Evolutionary conservation across 2,797 vertebrate species (phyloP).

Genomic region (Onychomys arenicola): DNA sequence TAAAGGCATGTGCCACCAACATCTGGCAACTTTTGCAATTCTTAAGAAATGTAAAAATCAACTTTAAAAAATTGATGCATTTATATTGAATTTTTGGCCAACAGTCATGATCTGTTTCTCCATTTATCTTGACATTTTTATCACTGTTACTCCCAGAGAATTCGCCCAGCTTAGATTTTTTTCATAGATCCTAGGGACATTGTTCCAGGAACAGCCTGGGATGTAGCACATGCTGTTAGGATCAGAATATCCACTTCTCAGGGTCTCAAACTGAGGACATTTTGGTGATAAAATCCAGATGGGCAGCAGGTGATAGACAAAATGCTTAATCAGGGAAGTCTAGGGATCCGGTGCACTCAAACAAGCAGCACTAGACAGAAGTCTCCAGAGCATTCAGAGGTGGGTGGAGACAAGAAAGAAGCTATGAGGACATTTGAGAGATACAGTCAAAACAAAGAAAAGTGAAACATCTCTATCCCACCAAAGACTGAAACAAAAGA

Average conservation of each 20-base stretch:
- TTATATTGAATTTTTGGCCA: background rate
- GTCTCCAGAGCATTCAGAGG: background rate
- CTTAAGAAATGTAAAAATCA: slow-evolving; percentile 6
- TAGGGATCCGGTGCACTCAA: background rate
- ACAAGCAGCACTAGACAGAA: background rate
- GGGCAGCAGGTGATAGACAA: background rate
- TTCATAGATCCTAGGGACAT: background rate
- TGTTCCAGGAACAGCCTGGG: background rate
- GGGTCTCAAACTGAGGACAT: background rate
- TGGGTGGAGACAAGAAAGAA: background rate
- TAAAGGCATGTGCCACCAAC: background rate
- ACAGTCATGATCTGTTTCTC: background rate
- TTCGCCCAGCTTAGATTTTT: background rate
- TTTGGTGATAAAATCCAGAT: slow-evolving; percentile 11
- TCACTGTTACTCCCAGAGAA: background rate
- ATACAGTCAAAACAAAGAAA: background rate
- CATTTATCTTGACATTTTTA: background rate
- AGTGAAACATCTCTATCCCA: background rate
- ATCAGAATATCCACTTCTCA: slow-evolving; percentile 21
- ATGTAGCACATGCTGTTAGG: background rate
- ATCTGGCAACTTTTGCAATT: background rate
- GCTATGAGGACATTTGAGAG: background rate
- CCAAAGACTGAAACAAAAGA: slow-evolving; percentile 19
- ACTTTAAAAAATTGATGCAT: background rate
- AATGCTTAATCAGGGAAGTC: background rate